Conservation (phyloP, 2,797 vertebrate species). For the Rhincodon typus region DNA sequence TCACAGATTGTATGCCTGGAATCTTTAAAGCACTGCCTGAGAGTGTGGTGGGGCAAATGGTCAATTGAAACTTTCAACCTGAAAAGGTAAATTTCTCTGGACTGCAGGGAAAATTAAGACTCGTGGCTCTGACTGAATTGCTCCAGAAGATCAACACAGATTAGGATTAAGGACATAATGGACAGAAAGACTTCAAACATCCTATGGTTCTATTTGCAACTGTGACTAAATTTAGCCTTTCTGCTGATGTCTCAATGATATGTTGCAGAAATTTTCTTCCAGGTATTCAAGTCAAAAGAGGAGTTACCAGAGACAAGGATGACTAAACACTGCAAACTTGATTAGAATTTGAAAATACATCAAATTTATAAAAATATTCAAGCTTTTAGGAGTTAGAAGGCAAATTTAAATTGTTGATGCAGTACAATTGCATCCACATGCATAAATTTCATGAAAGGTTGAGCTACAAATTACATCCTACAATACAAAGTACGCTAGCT, state of each 20-base stretch:
- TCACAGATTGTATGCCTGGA: too few relatives aligned
- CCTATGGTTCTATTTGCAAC: neutral
- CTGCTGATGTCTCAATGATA: neutral
- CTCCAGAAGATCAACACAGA: too few relatives aligned
- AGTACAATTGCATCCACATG: neutral
- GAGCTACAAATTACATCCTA: neutral
- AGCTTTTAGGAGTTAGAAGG: neutral
- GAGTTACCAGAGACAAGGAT: neutral
- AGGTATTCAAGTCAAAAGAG: neutral
- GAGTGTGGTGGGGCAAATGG: too few relatives aligned
- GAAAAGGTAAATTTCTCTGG: too few relatives aligned
- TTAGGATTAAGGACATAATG: too few relatives aligned
- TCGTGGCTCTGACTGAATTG: too few relatives aligned
- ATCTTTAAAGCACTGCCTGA: too few relatives aligned
- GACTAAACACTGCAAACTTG: neutral
- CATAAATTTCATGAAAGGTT: neutral
- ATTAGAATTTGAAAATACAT: neutral
- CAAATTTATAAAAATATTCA: neutral
- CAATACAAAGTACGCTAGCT: neutral
- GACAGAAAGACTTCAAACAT: too few relatives aligned
- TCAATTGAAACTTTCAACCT: too few relatives aligned
- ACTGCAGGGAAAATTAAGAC: too few relatives aligned
- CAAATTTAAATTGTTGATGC: neutral
- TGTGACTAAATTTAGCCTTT: neutral
- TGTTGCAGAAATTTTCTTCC: neutral